Evolutionary conservation across 2,888 invertebrate genomes (phyloP), one percentile per base, ranked within the genome.

Genomic region (Chromoteleia sp.): DNA sequence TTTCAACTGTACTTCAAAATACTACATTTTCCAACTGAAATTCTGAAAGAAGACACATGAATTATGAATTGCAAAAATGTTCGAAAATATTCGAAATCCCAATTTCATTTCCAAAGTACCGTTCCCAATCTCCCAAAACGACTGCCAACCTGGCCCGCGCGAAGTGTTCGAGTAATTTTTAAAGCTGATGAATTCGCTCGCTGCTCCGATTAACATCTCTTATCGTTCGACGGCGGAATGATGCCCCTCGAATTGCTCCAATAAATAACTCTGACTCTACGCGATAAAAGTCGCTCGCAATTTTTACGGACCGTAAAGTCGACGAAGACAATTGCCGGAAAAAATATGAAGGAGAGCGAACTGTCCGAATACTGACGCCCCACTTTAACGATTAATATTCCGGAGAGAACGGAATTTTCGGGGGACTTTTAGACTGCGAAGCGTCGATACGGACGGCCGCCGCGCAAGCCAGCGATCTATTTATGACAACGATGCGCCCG

Each of bases 221-320:
- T 70, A 70, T 68, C 61, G 68, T 54, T 63, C 52, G 59, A 67
- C 33, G 29, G 33, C 21, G 29, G 45, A 76, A 59, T 54, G 45
- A 61, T 59, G 45, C 39, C 61, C 52, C 36, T 43, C 15, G 43
- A 76, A 76, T 68, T 50, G 43, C 21, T 15, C 36, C 30, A 70
- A 70, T 70, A 77, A 77, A 77, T 77, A 70, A 77, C 76, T 59
- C 21, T 1, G 29, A 41, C 29, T 70, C 8, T 14, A 10, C 25
- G 52, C 68, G 67, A 76, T 76, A 68, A 76, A 76, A 58, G 76
- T 76, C 68, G 45, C 29, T 43, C 39, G 52, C 65, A 17, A 67
- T 50, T 73, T 71, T 65, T 52, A 63, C 52, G 21, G 48, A 3
- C 30, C 68, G 76, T 71, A 70, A 70, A 65, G 21, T 65, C 63